Base-by-base conservation (phyloP, 53 echinoderm and acorn worm species). In the Holothuria leucospilota region DNA sequence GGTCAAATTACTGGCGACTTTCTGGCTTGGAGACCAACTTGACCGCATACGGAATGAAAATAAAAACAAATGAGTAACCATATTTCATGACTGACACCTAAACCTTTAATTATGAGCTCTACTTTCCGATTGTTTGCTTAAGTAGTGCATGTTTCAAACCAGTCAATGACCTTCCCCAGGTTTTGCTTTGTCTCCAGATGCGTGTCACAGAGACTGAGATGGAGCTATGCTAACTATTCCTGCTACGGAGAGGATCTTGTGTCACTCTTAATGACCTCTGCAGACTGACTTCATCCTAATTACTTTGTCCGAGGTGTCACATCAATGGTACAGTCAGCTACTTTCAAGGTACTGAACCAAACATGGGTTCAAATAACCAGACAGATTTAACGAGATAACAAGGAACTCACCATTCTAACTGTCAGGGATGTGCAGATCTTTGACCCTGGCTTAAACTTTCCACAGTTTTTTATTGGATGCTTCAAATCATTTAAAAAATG, bases 221-320 rank as follows among this genome's bases (percentile, higher is more conserved):
- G 72, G 46, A 72, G 46, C 72, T 72, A 72, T 72, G 39, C 39
- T 46, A 72, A 72, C 20, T 72, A 72, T 72, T 72, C 72, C 20
- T 21, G 20, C 72, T 46, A 15, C 46, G 15, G 0, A 18, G 72
- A 46, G 72, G 39, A 72, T 72, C 72, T 38, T 72, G 40, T 72
- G 72, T 72, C 72, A 72, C 72, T 49, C 23, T 72, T 72, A 72
- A 72, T 72, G 72, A 72, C 72, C 72, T 72, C 72, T 20, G 49
- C 72, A 39, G 72, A 72, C 72, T 38, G 40, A 46, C n/a, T 6
- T 41, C 21, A 15, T 23, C 34, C 72, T 72, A 72, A 72, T 46
- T 38, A 72, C 40, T 46, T 46, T 41, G 23, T 39, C 72, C 39
- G 8, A 56, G 72, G 30, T 39, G 42, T 72, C 46, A 23, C n/a